These are phyloP conservation scores for Lontra canadensis DNA, from an alignment of 2,113 vertebrate species.

Conservation along the genomic window DNA sequence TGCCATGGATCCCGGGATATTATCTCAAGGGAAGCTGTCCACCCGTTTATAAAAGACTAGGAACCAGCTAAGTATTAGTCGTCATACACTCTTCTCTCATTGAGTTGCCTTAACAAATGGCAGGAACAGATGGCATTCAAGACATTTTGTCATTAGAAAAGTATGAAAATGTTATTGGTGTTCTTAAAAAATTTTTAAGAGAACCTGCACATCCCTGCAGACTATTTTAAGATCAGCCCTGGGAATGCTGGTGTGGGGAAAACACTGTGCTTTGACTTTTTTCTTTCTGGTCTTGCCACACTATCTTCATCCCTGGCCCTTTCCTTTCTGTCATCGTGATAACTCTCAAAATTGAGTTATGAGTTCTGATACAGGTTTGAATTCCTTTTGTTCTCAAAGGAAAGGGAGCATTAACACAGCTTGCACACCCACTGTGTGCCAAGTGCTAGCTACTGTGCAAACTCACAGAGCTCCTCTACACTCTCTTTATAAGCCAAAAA, in stretches of 20 bases:
- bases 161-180: constrained; percentile 29
- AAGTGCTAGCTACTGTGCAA: not conserved
- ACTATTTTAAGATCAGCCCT: not conserved
- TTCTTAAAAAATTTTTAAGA: not conserved
- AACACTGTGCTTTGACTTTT: not conserved
- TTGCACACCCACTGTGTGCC: not conserved
- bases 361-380: not conserved
- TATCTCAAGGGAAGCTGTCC: constrained; percentile 3
- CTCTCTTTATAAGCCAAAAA: not conserved
- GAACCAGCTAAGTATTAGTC: constrained; percentile 32
- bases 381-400: not conserved
- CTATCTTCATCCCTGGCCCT: not conserved
- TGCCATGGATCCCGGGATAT: not conserved
- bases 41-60: constrained; percentile 35
- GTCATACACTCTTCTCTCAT: constrained; percentile 39
- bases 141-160: constrained; percentile 39
- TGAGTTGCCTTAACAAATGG: constrained; percentile 52
- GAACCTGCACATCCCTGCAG: not conserved
- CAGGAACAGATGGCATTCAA: constrained; percentile 63
- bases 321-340: not conserved
- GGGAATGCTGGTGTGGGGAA: not conserved
- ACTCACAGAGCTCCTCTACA: not conserved
- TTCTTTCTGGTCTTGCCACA: not conserved
- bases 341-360: not conserved
- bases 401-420: not conserved